Base-by-base conservation (phyloP, 2,797 vertebrate species). In the Nothura maculosa region DNA sequence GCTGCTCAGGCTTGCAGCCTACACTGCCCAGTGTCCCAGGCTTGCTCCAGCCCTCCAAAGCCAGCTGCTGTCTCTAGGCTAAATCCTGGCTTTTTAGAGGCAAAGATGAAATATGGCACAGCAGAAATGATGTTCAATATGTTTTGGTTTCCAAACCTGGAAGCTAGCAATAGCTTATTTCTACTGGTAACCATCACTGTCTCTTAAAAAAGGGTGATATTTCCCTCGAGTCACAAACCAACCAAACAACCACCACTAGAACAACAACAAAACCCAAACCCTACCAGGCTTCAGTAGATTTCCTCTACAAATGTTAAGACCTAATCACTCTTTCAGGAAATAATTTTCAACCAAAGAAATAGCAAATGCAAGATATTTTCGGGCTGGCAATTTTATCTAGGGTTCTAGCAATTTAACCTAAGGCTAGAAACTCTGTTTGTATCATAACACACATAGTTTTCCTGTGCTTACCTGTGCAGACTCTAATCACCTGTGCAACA, bases 341-440 rank as follows among this genome's bases (percentile, higher is more conserved):
- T 11, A 12, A 27, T 62, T 87, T 90, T 72, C 81, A 80, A 68
- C 7, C 38, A 19, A 75, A 57, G 85, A 82, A 94, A 85, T 19
- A 81, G 28, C 54, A 92, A 92, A 91, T 42, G n/a, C 4, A 50
- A 89, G 34, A 16, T 66, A 82, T 91, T 90, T 96, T 88, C 77
- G 75, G 45, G 15, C 0, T 6, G 47, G 11, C 55, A 36, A 25
- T 70, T 85, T 85, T 81, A 90, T 84, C 50, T 76, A 79, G 47
- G 9, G 30, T 77, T 88, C 48, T 55, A 82, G 62, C 15, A 82
- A 82, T 62, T 92, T 81, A 82, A 85, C 30, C 0, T 3, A 78
- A 78, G 40, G 32, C 45, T 69, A 66, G 62, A 81, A 85, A 85
- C 2, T 58, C 32, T 38, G 66, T 54, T 11, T 17, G 3, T 72